phyloP scores from a whole-genome alignment of 2,888 invertebrate species.

The Coenonympha arcania region DNA sequence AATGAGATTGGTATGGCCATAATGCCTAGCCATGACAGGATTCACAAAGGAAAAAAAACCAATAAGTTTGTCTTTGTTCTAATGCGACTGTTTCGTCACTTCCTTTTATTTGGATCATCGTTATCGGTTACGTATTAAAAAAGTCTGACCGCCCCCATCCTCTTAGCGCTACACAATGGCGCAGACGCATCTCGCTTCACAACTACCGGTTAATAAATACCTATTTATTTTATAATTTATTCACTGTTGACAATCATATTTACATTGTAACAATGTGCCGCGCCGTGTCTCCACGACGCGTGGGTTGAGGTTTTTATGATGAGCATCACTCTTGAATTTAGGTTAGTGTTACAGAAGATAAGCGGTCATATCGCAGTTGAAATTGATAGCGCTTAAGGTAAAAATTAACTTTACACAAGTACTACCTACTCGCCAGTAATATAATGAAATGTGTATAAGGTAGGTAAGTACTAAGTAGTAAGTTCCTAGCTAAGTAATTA shows the following conservation, averaged over 20 bases:
- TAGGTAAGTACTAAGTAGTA: too few relatives aligned
- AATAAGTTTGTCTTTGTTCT: conserved; percentile 18
- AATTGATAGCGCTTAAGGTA: conserved; percentile 16
- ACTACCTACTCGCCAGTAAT: too few relatives aligned
- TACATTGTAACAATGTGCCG: conserved; percentile 60
- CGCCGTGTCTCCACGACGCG: conserved; percentile 56
- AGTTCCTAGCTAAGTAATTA: too few relatives aligned
- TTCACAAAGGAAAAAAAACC: conserved; percentile 11
- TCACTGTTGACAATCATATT: conserved; percentile 69
- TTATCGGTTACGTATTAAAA: conserved; percentile 40
- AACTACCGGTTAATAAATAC: conserved; percentile 62
- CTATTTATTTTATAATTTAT: conserved; percentile 72
- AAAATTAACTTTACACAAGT: neutral
- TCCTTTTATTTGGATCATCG: conserved; percentile 41
- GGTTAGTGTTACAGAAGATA: conserved; percentile 46
- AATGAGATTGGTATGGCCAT: too few relatives aligned
- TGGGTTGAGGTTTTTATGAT: conserved; percentile 56
- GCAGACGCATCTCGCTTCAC: conserved; percentile 54
- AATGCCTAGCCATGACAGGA: neutral
- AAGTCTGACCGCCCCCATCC: conserved; percentile 46
- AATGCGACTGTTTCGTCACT: conserved; percentile 42
- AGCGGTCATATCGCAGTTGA: conserved; percentile 22
- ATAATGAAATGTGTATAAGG: too few relatives aligned
- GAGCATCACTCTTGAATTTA: conserved; percentile 59
- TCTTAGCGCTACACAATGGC: conserved; percentile 46